Conservation (phyloP, 2,797 vertebrate genomes). For the Semotilus atromaculatus region DNA sequence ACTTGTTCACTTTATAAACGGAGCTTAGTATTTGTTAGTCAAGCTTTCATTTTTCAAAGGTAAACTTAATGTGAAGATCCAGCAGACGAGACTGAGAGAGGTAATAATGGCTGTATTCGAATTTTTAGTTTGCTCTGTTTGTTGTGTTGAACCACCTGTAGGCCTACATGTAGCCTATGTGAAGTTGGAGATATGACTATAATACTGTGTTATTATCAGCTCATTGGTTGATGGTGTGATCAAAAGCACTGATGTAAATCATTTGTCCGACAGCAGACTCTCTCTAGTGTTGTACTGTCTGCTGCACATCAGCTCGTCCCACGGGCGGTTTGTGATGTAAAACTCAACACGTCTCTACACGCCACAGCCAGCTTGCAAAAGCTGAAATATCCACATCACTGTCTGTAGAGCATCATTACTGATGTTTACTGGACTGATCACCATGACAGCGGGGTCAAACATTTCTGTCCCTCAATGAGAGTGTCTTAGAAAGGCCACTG, state of each 20-base stretch:
- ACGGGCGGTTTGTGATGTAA: background rate
- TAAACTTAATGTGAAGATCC: background rate
- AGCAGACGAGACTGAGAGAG: background rate
- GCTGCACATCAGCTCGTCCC: background rate
- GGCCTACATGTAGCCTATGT: background rate
- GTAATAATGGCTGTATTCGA: background rate
- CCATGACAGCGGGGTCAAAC: conserved; percentile 9
- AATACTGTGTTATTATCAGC: background rate
- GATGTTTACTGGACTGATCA: background rate
- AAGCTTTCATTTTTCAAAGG: too few species aligned
- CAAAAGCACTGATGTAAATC: background rate
- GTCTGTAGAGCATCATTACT: background rate
- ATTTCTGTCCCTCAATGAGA: background rate
- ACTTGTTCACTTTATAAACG: background rate
- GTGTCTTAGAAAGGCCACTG: background rate
- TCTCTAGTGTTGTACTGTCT: background rate
- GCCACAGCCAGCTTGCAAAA: background rate
- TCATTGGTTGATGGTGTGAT: background rate
- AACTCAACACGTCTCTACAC: conserved; percentile 9
- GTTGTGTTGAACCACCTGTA: background rate
- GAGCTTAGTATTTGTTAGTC: background rate
- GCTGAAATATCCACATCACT: conserved; percentile 8
- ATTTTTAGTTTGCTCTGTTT: background rate
- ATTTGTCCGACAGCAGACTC: conserved; percentile 7
- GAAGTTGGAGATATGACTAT: background rate